These are phyloP conservation scores for Portunus trituberculatus DNA, from an alignment of 1,140 invertebrate genomes.

Conservation along the genomic window DNA sequence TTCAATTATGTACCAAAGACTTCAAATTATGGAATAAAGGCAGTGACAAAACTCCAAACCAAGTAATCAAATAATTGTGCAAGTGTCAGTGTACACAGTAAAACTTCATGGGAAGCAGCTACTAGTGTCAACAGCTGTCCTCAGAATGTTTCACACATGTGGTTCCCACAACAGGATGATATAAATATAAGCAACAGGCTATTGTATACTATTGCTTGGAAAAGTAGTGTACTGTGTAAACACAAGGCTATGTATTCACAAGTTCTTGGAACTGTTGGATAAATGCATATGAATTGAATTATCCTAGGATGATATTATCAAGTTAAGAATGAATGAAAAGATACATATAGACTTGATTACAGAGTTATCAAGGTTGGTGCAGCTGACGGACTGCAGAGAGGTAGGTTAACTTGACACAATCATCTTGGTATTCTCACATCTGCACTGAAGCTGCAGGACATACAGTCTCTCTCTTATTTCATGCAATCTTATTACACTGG, in stretches of 20 bases:
- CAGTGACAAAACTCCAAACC: neutral
- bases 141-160: neutral
- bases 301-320: neutral
- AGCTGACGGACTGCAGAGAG: conserved; percentile 37
- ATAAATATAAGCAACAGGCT: neutral
- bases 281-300: neutral
- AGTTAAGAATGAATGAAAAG: neutral
- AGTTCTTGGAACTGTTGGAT: neutral
- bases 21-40: neutral
- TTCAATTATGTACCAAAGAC: neutral
- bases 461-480: neutral
- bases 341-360: neutral
- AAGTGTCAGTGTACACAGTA: neutral
- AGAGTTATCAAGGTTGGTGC: neutral
- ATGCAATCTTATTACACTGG: conserved; percentile 81
- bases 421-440: neutral
- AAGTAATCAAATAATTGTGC: neutral
- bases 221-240: conserved; percentile 13
- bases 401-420: conserved; percentile 55
- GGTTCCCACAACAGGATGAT: neutral
- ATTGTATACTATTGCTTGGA: conserved; percentile 1
- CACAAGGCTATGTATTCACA: neutral
- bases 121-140: neutral
- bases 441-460: neutral
- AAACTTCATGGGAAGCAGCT: neutral